Evolutionary conservation across 1,140 invertebrate species (phyloP).

Genomic region (fruit fly (Drosophila melanogaster)): Release_6_plus_ISO1_MT NT_037436.4:10489501-10490000

Average conservation of each 20-base stretch:
- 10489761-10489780: conserved; percentile 34
- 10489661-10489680: conserved; percentile 80
- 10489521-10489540: background rate
- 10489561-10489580: background rate
- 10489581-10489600: conserved; percentile 13
- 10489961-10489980: conserved; percentile 48
- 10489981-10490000: conserved; percentile 50
- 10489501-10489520: no score
- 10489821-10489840: conserved; percentile 63
- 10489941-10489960: conserved; percentile 36
- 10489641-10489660: conserved; percentile 77
- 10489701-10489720: conserved; percentile 10
- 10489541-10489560: background rate
- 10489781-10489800: conserved; percentile 65
- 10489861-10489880: conserved; percentile 52
- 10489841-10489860: conserved; percentile 73
- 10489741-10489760: conserved; percentile 1
- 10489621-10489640: conserved; percentile 56
- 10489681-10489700: conserved; percentile 70
- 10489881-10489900: conserved; percentile 28
- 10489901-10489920: conserved; percentile 55
- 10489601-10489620: conserved; percentile 39
- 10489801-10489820: conserved; percentile 59
- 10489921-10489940: conserved; percentile 9
- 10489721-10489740: conserved; percentile 7